These are phyloP conservation scores for Pocillopora damicornis DNA, from an alignment of 64 coral and sea anemone genomes.

Conservation along the genomic window DNA sequence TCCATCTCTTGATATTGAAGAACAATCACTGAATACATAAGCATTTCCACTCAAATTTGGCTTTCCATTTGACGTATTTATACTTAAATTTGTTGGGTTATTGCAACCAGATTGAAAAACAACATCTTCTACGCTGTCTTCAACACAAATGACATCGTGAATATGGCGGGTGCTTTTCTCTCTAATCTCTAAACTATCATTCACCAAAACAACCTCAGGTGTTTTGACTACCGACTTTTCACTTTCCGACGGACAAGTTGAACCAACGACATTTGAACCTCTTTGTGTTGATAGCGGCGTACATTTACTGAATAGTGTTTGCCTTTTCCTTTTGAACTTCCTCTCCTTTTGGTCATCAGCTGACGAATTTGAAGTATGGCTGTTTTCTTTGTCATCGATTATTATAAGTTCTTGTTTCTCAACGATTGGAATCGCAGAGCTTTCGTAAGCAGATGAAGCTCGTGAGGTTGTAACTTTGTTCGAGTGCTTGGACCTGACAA, in stretches of 20 bases:
- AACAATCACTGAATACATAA: background rate
- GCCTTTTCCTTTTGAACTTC: conserved; percentile 6
- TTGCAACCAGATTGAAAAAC: too few relatives aligned
- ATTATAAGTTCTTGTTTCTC: too few relatives aligned
- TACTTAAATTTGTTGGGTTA: background rate
- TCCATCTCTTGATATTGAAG: background rate
- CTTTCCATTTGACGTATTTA: background rate
- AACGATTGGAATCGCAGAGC: background rate
- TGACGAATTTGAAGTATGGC: background rate
- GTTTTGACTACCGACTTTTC: background rate
- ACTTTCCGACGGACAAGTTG: background rate
- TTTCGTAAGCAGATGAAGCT: background rate
- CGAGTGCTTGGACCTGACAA: background rate
- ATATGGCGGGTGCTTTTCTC: background rate
- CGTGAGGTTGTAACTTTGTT: background rate
- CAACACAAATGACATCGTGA: background rate
- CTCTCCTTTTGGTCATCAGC: background rate
- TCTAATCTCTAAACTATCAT: conserved; percentile 26
- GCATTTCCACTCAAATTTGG: background rate
- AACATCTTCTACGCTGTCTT: background rate
- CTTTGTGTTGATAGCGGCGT: background rate
- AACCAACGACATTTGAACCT: background rate
- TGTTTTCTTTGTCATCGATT: conserved; percentile 14
- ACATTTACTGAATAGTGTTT: background rate
- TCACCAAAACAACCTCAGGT: background rate